phyloP scores from a whole-genome alignment of 2,113 vertebrate species.

The Coracopsis vasa region DNA sequence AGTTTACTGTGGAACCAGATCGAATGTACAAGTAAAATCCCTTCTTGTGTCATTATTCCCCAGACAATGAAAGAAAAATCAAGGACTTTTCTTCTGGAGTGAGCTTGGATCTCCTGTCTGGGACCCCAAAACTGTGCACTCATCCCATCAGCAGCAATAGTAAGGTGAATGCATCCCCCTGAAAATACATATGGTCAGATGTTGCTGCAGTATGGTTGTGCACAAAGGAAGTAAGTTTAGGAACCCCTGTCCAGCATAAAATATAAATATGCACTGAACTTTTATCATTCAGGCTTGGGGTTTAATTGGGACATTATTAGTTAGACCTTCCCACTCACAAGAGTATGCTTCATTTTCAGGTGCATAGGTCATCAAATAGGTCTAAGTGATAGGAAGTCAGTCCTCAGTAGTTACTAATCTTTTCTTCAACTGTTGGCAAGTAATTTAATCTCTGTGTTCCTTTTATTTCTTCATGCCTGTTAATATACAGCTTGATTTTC shows the following conservation, averaged over 20 bases:
- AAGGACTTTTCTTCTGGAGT: background rate
- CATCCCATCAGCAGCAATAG: background rate
- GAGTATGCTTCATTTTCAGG: background rate
- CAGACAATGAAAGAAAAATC: background rate
- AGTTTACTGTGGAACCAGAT: background rate
- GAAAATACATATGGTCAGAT: background rate
- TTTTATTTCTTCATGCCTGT: background rate
- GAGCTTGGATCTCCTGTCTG: background rate
- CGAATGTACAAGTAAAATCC: background rate
- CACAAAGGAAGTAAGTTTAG: background rate
- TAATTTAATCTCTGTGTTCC: background rate
- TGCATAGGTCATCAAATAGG: background rate
- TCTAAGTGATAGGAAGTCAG: background rate
- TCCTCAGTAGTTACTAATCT: background rate
- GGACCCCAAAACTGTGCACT: background rate
- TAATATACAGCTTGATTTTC: background rate
- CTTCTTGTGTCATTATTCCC: background rate
- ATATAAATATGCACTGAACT: background rate
- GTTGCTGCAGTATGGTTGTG: background rate
- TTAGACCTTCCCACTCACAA: background rate
- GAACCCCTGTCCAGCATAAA: background rate
- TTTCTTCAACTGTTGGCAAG: background rate
- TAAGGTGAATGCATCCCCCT: background rate
- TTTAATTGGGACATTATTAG: background rate
- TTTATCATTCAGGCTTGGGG: background rate